Evolutionary conservation across 37 sponge, comb jelly and placozoan species (phyloP), one percentile per base, ranked within the genome.

Genomic region (Halichondria panicea): DNA sequence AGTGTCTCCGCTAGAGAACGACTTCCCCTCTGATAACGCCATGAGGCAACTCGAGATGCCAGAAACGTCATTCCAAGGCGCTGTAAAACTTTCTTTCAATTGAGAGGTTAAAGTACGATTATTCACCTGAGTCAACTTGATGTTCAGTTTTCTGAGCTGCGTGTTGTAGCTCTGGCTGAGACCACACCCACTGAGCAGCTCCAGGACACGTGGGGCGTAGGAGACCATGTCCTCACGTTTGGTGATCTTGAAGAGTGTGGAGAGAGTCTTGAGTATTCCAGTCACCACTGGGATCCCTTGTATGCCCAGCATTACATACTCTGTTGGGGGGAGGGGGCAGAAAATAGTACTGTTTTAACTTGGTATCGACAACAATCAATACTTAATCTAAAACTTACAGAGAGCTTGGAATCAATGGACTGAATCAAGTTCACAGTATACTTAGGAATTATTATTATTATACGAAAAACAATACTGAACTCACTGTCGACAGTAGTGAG

Each of bases 11-110:
- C 69, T 13, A 95, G 86, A 22, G 92, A 95, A 1, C 96, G 69
- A 37, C 66, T 84, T 25, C 96, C 96, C 28, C 96, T 35, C 68
- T 91, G 89, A 71, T 95, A 94, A 41, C 97, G 66, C 97, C 97
- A 96, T 22, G 91, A 63, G 30, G 94, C 91, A 37, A 96, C 65
- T 32, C 77, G 58, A 2, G 88, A 59, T 31, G 72, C 68, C n/a
- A 96, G 69, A 52, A 93, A 96, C 0, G 71, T 63, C 64, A 87
- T 70, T 2, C 94, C 97, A 34, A 93, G 44, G 32, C 92, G 70
- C 85, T 88, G 80, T 21, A 58, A 21, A 11, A n/a, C 7, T 58
- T 58, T 11, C 7, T 7, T 58, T 7, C 7, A 58, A 22, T 21
- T n/a, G 27, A 21, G n/a, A 12, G 15, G 27, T n/a, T 12, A 21